Percentiles rank a stretch among this genome's conserved stretches.
Evolutionary conservation across 2,113 vertebrate genomes (phyloP).

Genomic region (Albula glossodonta): DNA sequence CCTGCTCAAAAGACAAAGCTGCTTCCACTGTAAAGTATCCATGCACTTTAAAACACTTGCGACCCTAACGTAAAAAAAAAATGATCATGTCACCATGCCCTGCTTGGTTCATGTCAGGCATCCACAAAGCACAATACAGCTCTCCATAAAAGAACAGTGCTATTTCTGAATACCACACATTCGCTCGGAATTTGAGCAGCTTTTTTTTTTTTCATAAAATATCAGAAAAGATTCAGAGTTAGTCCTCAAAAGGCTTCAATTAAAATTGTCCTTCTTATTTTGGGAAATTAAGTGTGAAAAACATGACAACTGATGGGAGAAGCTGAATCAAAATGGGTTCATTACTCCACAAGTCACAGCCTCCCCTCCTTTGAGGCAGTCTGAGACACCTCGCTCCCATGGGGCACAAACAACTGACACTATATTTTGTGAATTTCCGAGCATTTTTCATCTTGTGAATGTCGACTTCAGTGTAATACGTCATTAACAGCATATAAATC

Average conservation of each 20-base stretch:
- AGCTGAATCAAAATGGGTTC: background rate
- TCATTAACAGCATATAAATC: background rate
- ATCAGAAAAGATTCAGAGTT: slow-evolving; percentile 11
- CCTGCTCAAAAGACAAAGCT: background rate
- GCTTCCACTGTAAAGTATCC: background rate
- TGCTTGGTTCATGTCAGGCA: background rate
- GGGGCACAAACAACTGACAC: background rate
- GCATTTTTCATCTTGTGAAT: background rate
- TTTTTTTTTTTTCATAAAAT: slow-evolving; percentile 23
- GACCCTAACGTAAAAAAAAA: background rate
- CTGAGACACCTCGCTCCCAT: background rate
- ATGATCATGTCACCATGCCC: background rate
- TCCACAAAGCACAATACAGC: background rate
- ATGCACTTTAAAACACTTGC: background rate
- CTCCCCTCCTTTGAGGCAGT: background rate
- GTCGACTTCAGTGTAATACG: background rate
- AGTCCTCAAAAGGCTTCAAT: slow-evolving; percentile 4
- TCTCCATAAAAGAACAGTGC: background rate
- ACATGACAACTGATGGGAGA: background rate
- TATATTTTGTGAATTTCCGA: background rate
- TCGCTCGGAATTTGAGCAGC: background rate
- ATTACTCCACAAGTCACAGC: background rate
- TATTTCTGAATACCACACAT: slow-evolving; percentile 13
- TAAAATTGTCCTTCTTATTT: slow-evolving; percentile 7
- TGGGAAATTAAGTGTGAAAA: background rate